Percentiles rank a stretch among this genome's conserved stretches.
Conservation (phyloP, 2,113 vertebrate species). For the Rattus norvegicus region GRCr8 NC_086032.1:104865001-104865500, state of each 20-base stretch:
- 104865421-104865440: background rate
- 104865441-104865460: background rate
- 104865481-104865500: background rate
- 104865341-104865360: background rate
- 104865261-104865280: background rate
- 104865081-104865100: conserved; percentile 26
- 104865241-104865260: background rate
- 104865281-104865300: background rate
- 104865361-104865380: background rate
- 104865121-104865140: conserved; percentile 26
- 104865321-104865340: background rate
- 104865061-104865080: background rate
- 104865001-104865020: background rate
- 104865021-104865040: background rate
- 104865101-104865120: conserved; percentile 26
- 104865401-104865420: background rate
- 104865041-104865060: conserved; percentile 12
- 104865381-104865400: background rate
- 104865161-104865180: conserved; percentile 32
- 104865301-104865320: conserved; percentile 10
- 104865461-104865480: background rate
- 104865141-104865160: background rate
- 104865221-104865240: background rate
- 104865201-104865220: background rate
- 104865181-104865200: background rate